A percentile compares a stretch with the other conserved stretches of the same genome.
phyloP scores from a whole-genome alignment of 1,140 invertebrate species.

The Melitaea cinxia region DNA sequence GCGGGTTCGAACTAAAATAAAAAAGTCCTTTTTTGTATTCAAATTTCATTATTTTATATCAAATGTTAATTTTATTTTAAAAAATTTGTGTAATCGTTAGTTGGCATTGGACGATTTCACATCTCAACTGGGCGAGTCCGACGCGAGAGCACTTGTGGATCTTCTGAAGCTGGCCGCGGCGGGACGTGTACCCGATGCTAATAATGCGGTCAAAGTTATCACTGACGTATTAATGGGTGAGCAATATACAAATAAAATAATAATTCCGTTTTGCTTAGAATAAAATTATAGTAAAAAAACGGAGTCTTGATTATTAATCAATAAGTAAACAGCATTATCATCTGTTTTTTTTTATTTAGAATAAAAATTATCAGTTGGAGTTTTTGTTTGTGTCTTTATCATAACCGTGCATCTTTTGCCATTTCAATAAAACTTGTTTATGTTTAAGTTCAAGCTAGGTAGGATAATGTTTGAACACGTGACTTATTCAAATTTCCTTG shows the following conservation, averaged over 20 bases:
- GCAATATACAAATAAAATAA: neutral
- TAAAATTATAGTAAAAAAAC: neutral
- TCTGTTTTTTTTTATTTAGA: no score
- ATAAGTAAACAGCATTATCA: no score
- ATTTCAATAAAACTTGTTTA: no score
- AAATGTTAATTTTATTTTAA: neutral
- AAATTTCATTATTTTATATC: neutral
- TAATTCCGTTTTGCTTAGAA: neutral
- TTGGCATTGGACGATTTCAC: constrained; percentile 91
- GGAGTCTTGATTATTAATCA: no score
- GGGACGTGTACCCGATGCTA: constrained; percentile 86
- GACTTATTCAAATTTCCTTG: neutral
- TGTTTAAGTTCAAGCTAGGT: no score
- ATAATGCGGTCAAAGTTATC: constrained; percentile 86
- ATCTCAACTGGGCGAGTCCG: constrained; percentile 88
- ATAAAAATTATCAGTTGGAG: no score
- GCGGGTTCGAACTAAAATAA: no score
- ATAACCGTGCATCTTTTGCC: no score
- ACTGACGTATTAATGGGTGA: constrained; percentile 83
- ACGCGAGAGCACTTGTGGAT: constrained; percentile 92
- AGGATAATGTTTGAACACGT: neutral
- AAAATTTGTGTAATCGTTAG: constrained; percentile 45
- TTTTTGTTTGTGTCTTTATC: no score
- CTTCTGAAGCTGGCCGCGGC: constrained; percentile 93
- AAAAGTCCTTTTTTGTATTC: no score